Base-by-base conservation (phyloP, 2,113 vertebrate species). In the Rhegmatorhina hoffmannsi region DNA sequence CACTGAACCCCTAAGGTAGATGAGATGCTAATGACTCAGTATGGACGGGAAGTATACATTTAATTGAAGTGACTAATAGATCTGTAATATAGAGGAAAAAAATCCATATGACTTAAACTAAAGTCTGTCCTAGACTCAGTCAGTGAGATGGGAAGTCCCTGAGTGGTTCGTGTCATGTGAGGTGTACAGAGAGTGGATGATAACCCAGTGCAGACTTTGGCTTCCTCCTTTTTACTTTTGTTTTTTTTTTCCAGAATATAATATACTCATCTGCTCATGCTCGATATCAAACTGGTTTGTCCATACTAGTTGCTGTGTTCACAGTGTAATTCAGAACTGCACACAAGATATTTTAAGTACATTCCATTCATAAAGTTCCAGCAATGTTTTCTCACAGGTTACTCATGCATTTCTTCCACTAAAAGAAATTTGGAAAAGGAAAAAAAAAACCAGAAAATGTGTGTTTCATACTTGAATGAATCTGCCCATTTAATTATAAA, bases 351-450 rank as follows among this genome's bases (percentile, higher is more conserved):
- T 95, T 97, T 97, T 97, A 97, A 97, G 96, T 98, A 98, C 98
- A 99, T 99, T 99, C 99, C 99, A 98, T 97, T 97, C 92, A 92
- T 90, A 70, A 92, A 92, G 82, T 90, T 96, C 97, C 90, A 91
- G 62, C 36, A 47, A 28, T 76, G 82, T 68, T 96, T 93, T 93
- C 93, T 95, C 94, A 87, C 67, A 75, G 58, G 80, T 95, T 93
- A 89, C 88, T 97, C 90, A 80, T 87, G 68, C 72, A 49, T 96
- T 97, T 94, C 88, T 95, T 60, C 79, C 90, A 76, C 68, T 78
- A 75, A 49, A 59, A 94, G 67, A 90, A 79, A 87, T 81, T 73
- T 66, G 59, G 47, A 66, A 56, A 90, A 95, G 36, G 50, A 89
- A 43, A 4, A 34, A 31, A 43, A 34, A 4, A 44, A 59, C 8